Evolutionary conservation across 2,888 invertebrate genomes (phyloP), one percentile per base, ranked within the genome.

Genomic region (Drosophila yooni): DNA sequence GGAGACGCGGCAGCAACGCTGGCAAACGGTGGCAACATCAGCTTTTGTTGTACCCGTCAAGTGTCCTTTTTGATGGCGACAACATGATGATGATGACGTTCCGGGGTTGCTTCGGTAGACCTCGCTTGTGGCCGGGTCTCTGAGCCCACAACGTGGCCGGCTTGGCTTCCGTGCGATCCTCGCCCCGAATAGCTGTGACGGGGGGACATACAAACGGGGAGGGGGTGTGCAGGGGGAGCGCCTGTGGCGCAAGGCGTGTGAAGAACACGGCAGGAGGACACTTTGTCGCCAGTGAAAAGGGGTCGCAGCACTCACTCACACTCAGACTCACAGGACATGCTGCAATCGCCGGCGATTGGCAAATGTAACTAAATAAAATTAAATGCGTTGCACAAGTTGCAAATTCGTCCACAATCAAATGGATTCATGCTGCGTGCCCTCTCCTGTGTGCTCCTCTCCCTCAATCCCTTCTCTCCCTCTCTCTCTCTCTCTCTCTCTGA

Each of bases 41-140:
- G 74, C 88, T 85, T 87, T 87, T 90, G 86, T 90, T 81, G 83
- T 86, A 57, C 76, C 76, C 78, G 81, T 88, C 89, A 89, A 89
- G 91, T 91, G 89, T 88, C 86, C 78, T 80, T 85, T 90, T 90
- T 78, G 76, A 78, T 73, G 86, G 86, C 57, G 79, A 76, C 54
- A 57, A 65, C 66, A 15, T 29, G 60, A 27, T 48, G 53, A 64
- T 58, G 71, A 66, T 70, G 81, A 72, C 64, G 81, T 77, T 82
- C 76, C 86, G 85, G 91, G 92, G 91, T 91, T 90, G 91, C 90
- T 88, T 80, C 79, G 92, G 92, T 92, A 89, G 91, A 91, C 91
- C 91, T 90, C 88, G 86, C 83, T 91, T 91, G 92, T 90, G 91
- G 92, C 91, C 91, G 85, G 84, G 81, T 78, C 81, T 82, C 82